Conservation (phyloP, 2,888 invertebrate species). For the Pheosia gnoma region DNA sequence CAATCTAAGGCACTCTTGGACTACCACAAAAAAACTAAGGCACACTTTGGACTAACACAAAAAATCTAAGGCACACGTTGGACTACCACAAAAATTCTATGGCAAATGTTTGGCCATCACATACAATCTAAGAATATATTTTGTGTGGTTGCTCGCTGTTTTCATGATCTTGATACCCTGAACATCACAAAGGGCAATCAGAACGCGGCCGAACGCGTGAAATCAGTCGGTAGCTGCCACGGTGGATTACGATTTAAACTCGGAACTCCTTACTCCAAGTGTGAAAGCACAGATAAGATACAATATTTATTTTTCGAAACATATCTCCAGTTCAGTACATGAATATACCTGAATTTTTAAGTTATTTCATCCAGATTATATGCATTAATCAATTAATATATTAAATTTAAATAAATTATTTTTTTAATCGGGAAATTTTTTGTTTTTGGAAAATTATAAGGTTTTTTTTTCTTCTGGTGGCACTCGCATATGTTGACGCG, state of each 20-base stretch:
- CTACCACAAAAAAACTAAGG: neutral
- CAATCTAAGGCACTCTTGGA: neutral
- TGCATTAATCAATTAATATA: no score
- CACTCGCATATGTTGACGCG: no score
- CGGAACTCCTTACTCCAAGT: constrained; percentile 37
- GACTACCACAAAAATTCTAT: neutral
- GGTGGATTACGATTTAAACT: constrained; percentile 40
- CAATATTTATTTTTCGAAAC: constrained; percentile 14
- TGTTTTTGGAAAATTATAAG: no score
- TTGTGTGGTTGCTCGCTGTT: neutral
- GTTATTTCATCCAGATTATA: no score
- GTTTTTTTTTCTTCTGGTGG: no score
- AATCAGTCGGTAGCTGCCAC: constrained; percentile 50
- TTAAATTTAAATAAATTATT: no score
- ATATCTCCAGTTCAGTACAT: constrained; percentile 8
- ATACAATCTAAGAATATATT: neutral
- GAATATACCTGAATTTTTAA: neutral
- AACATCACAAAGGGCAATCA: constrained; percentile 41
- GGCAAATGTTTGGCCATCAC: neutral
- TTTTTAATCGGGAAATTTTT: no score
- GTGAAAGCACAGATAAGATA: constrained; percentile 36
- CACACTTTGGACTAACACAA: neutral
- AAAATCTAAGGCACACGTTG: neutral
- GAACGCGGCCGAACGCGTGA: constrained; percentile 42
- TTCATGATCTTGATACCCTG: constrained; percentile 21